Conservation (phyloP, 2,888 invertebrate genomes). For the Tricholauxania praeusta region DNA sequence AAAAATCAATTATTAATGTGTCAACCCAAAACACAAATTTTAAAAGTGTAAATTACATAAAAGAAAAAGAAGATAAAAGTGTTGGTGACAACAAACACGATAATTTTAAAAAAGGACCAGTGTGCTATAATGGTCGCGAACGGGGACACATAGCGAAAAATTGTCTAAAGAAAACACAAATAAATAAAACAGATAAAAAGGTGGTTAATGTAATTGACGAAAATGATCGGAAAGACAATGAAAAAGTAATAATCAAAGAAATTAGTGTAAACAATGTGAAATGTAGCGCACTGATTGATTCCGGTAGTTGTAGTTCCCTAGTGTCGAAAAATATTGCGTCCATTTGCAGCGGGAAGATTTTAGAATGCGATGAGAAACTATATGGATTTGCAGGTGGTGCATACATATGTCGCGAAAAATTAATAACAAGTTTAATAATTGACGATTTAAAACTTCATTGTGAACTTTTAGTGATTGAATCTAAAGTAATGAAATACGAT, state of each 20-base stretch:
- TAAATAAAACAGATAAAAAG: not conserved
- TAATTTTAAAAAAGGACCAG: conserved; percentile 1
- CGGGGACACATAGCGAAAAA: conserved; percentile 24
- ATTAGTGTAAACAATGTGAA: conserved; percentile 15
- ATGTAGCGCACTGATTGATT: conserved; percentile 36
- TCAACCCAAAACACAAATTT: not conserved
- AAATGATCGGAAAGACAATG: no score
- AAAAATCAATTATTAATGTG: not conserved
- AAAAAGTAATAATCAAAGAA: conserved; percentile 22
- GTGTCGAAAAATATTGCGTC: conserved; percentile 15
- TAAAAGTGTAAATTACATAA: not conserved
- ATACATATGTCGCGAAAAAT: conserved; percentile 28
- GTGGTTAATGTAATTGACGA: not conserved
- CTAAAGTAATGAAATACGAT: conserved; percentile 27
- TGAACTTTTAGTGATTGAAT: not conserved
- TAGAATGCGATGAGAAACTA: conserved; percentile 21
- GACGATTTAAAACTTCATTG: not conserved
- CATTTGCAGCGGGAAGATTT: not conserved
- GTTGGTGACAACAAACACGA: not conserved
- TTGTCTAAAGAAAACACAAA: not conserved
- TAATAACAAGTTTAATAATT: not conserved
- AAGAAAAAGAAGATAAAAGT: not conserved
- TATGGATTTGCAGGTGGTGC: conserved; percentile 35
- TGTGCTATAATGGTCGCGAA: conserved; percentile 29
- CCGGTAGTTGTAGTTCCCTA: conserved; percentile 37